Percentiles rank a stretch among this genome's conserved stretches.
Conservation (phyloP, 2,797 vertebrate species). For the Catamblyrhynchus diadema region DNA sequence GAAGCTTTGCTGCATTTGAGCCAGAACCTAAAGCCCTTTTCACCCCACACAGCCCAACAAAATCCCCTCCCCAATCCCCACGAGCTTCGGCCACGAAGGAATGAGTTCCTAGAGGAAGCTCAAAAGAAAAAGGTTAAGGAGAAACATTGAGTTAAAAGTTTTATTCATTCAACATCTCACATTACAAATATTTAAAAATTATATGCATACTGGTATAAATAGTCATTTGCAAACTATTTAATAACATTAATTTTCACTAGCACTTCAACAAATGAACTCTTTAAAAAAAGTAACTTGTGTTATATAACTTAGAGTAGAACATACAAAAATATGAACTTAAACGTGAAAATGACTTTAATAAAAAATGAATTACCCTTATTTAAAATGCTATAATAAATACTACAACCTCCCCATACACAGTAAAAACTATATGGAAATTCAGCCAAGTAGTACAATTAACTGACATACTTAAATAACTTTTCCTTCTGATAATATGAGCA, state of each 20-base stretch:
- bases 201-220: conserved; percentile 99
- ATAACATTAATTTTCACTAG: conserved; percentile 99
- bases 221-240: conserved; percentile 99
- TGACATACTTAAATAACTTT: conserved; percentile 99
- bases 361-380: conserved; percentile 99
- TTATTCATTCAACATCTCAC: conserved; percentile 99
- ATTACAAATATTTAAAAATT: conserved; percentile 99
- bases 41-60: not conserved
- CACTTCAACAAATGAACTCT: conserved; percentile 99
- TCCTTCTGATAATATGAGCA: conserved; percentile 99
- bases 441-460: conserved; percentile 99
- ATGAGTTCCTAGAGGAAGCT: not conserved
- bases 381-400: conserved; percentile 99
- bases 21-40: not conserved
- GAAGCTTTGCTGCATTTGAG: not conserved
- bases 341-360: conserved; percentile 99
- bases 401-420: conserved; percentile 99
- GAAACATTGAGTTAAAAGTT: conserved; percentile 91
- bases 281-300: conserved; percentile 98
- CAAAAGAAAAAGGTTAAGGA: conserved; percentile 66
- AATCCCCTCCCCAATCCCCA: not conserved
- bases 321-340: conserved; percentile 99
- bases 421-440: conserved; percentile 99
- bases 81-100: not conserved
- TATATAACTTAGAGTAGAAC: conserved; percentile 98